Conservation (phyloP, 2,888 invertebrate species). For the Pollenia angustigena region DNA sequence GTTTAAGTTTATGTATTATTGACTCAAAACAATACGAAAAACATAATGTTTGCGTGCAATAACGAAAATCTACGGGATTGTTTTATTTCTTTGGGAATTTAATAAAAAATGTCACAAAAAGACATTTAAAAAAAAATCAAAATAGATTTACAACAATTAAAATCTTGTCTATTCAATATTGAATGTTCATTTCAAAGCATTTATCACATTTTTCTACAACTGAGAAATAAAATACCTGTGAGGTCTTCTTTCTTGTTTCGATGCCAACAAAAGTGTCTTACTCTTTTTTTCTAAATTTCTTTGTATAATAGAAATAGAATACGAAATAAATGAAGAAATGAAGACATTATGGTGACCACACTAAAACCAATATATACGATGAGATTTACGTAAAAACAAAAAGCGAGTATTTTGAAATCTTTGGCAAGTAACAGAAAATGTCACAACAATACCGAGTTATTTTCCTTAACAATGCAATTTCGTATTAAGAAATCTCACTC, state of each 20-base stretch:
- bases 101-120: constrained; percentile 61
- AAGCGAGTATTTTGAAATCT: constrained; percentile 2
- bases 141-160: constrained; percentile 59
- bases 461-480: constrained; percentile 54
- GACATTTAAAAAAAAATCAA: constrained; percentile 1
- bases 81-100: constrained; percentile 26
- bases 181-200: constrained; percentile 67
- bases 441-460: constrained; percentile 60
- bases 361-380: constrained; percentile 81
- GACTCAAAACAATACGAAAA: constrained; percentile 7
- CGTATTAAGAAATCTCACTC: constrained; percentile 70
- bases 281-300: constrained; percentile 47
- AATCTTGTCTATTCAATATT: constrained; percentile 30
- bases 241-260: constrained; percentile 47
- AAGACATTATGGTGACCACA: constrained; percentile 83
- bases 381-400: constrained; percentile 66
- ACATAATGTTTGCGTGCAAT: constrained; percentile 49
- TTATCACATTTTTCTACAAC: constrained; percentile 63
- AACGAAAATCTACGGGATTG: constrained; percentile 41
- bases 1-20: neutral
- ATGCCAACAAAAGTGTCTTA: constrained; percentile 38
- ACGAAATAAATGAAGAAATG: constrained; percentile 30
- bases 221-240: constrained; percentile 56
- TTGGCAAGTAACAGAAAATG: constrained; percentile 55
- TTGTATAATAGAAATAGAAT: constrained; percentile 3